These are phyloP conservation scores for Syrphus vitripennis DNA, from an alignment of 2,888 invertebrate species.

Conservation along the genomic window DNA sequence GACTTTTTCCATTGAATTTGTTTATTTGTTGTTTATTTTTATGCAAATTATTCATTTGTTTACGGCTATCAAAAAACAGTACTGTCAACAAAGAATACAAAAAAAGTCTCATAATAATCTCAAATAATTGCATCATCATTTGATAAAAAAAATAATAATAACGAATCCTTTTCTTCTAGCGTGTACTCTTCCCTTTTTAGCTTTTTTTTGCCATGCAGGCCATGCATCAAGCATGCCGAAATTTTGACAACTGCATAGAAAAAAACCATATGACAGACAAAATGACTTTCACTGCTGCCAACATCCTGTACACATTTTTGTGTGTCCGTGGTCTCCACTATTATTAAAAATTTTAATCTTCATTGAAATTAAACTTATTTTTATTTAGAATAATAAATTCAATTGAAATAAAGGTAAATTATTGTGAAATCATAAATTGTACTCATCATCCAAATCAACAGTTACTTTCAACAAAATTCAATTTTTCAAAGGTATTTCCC, in stretches of 20 bases:
- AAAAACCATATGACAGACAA: constrained; percentile 67
- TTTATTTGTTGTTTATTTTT: not conserved
- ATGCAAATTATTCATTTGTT: not conserved
- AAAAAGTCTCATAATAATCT: too few relatives aligned
- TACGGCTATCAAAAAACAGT: not conserved
- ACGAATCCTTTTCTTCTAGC: not conserved
- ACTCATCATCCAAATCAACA: not conserved
- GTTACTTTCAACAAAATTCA: not conserved
- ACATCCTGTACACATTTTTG: constrained; percentile 68
- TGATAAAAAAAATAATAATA: not conserved
- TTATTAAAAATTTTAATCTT: constrained; percentile 46
- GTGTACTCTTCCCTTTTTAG: constrained; percentile 40
- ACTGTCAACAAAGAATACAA: not conserved
- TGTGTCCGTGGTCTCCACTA: constrained; percentile 62
- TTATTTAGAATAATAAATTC: constrained; percentile 54
- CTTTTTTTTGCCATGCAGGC: not conserved
- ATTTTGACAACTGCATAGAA: constrained; percentile 52
- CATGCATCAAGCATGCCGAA: constrained; percentile 39
- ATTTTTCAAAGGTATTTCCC: constrained; percentile 32
- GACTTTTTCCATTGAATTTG: not conserved
- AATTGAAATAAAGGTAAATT: constrained; percentile 59
- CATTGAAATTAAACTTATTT: constrained; percentile 65
- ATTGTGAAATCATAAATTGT: constrained; percentile 43
- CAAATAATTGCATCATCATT: not conserved
- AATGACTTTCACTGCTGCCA: constrained; percentile 67